Evolutionary conservation across 2,797 vertebrate genomes (phyloP).

Genomic region (Zalophus californianus): DNA sequence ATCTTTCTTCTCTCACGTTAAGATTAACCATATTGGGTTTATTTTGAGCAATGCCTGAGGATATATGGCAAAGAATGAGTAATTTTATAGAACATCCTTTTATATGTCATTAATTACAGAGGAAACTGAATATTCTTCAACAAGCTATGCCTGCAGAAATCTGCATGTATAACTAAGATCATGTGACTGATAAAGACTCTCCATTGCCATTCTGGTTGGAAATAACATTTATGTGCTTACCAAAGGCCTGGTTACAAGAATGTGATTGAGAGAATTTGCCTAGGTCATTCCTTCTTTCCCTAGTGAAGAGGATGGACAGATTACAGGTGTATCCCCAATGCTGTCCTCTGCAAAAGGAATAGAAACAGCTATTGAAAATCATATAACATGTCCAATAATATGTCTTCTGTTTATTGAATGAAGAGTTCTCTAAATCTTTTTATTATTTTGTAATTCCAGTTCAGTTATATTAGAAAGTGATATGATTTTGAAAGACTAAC

Average conservation of each 20-base stretch:
- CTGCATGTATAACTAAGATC: not conserved
- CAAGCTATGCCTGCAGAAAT: not conserved
- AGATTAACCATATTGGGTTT: not conserved
- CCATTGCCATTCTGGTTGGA: not conserved
- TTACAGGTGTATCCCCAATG: accelerated
- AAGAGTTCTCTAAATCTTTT: not conserved
- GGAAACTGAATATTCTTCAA: not conserved
- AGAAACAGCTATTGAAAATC: not conserved
- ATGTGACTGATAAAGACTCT: not conserved
- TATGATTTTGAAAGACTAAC: not conserved
- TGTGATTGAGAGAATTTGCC: not conserved
- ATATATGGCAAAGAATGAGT: not conserved
- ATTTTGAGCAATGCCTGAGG: not conserved
- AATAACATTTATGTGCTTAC: not conserved
- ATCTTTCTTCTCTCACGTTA: not conserved
- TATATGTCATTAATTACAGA: not conserved
- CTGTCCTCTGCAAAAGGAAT: not conserved
- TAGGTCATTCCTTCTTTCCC: not conserved
- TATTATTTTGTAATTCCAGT: not conserved
- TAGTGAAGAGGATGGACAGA: not conserved
- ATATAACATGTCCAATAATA: not conserved
- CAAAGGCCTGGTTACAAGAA: not conserved
- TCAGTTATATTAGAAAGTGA: not conserved
- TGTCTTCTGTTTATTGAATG: not conserved
- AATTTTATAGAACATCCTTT: not conserved